Conservation (phyloP, 2,797 vertebrate species). For the Morus bassanus region DNA sequence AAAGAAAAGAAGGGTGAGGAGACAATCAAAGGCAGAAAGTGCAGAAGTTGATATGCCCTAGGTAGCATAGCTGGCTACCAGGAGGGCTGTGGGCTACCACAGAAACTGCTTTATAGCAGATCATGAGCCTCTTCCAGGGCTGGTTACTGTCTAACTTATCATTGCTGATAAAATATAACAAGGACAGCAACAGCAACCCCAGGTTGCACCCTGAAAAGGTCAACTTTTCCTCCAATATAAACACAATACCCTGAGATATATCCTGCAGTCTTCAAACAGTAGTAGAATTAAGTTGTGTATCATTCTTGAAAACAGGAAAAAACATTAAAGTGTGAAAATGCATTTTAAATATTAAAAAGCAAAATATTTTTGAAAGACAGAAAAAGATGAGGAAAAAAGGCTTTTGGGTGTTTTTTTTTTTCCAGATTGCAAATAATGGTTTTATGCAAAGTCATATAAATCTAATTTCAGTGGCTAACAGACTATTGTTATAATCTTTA, state of each 20-base stretch:
- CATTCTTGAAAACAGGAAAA: background rate
- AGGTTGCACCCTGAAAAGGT: background rate
- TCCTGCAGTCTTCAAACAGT: background rate
- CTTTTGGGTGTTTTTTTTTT: background rate
- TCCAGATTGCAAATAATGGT: background rate
- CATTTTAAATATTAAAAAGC: slow-evolving; percentile 47
- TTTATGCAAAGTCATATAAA: background rate
- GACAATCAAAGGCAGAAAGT: background rate
- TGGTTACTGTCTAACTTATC: background rate
- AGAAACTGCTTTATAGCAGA: background rate
- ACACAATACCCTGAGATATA: background rate
- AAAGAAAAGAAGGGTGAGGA: background rate
- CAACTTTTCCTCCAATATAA: background rate
- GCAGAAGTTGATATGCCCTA: background rate
- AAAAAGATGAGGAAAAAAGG: background rate
- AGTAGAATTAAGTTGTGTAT: background rate
- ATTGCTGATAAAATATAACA: background rate
- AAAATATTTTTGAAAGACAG: background rate
- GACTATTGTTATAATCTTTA: slow-evolving; percentile 21
- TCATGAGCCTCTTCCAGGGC: background rate
- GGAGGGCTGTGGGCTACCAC: background rate
- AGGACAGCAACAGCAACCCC: background rate
- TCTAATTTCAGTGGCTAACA: slow-evolving; percentile 14
- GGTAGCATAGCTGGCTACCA: background rate
- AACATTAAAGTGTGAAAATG: background rate